phyloP scores from a whole-genome alignment of 2,888 invertebrate genomes.

The Psylliodes chrysocephalus region DNA sequence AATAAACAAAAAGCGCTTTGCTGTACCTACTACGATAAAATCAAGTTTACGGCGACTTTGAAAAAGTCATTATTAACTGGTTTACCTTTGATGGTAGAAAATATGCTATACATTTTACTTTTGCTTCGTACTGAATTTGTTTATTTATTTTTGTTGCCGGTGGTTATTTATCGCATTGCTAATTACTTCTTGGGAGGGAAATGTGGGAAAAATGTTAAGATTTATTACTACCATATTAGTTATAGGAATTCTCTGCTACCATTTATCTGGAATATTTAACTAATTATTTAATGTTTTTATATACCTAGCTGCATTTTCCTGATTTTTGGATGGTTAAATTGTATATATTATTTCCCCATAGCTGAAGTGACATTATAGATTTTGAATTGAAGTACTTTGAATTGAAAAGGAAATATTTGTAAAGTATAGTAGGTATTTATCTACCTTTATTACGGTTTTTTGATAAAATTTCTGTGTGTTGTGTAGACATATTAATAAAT shows the following conservation, averaged over 20 bases:
- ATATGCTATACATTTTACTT: conserved; percentile 20
- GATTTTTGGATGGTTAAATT: too few species aligned
- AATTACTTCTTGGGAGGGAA: conserved; percentile 23
- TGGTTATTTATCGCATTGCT: conserved; percentile 15
- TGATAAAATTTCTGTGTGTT: too few species aligned
- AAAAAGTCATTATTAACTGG: conserved; percentile 36
- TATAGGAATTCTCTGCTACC: conserved; percentile 6
- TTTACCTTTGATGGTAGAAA: conserved; percentile 39
- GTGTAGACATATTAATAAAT: too few species aligned
- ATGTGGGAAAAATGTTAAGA: conserved; percentile 13
- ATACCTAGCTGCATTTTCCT: too few species aligned
- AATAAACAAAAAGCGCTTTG: conserved; percentile 18
- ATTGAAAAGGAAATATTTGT: too few species aligned
- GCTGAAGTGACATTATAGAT: too few species aligned
- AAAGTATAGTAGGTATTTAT: too few species aligned
- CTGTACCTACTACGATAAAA: conserved; percentile 28
- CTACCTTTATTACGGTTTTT: too few species aligned
- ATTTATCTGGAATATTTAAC: not conserved
- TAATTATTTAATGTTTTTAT: not conserved
- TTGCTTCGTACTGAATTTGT: conserved; percentile 1
- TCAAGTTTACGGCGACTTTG: conserved; percentile 29
- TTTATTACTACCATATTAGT: conserved; percentile 17
- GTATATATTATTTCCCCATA: too few species aligned
- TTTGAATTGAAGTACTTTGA: too few species aligned
- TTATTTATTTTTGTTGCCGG: conserved; percentile 8